phyloP scores from a whole-genome alignment of 2,797 vertebrate species.

The Euthynnus affinis region DNA sequence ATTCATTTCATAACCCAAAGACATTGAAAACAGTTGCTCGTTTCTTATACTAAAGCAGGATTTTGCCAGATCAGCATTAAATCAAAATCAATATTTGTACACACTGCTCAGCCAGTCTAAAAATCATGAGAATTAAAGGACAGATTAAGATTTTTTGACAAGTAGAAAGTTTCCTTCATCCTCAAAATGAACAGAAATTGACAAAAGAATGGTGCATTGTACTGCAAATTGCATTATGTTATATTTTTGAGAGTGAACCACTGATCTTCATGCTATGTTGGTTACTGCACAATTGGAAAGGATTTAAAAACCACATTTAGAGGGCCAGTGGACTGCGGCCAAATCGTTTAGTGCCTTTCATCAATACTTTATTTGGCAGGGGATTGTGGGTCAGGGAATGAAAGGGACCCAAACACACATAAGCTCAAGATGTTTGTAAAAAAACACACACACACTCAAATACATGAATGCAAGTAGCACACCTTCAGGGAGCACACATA shows the following conservation, averaged over 20 bases:
- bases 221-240: conserved; percentile 1
- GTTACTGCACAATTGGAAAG: conserved; percentile 40
- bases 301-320: conserved; percentile 56
- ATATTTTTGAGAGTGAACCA: conserved; percentile 1
- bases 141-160: conserved; percentile 1
- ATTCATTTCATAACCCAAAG: background rate
- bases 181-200: background rate
- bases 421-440: conserved; percentile 20
- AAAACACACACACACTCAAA: conserved; percentile 20
- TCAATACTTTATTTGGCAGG: conserved; percentile 76
- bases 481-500: conserved; percentile 11
- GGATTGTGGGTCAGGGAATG: conserved; percentile 44
- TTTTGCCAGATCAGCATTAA: too few species aligned
- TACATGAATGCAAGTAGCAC: conserved; percentile 12
- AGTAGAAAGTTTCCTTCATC: background rate
- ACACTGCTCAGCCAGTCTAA: background rate
- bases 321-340: conserved; percentile 40
- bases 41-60: background rate
- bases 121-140: background rate
- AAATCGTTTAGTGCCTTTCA: conserved; percentile 65
- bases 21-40: conserved; percentile 4
- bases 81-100: background rate
- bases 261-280: conserved; percentile 23
- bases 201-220: conserved; percentile 7
- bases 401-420: conserved; percentile 53